Evolutionary conservation across 2,888 invertebrate genomes (phyloP), one percentile per base, ranked within the genome.

Genomic region (Drosophila emarginata): DNA sequence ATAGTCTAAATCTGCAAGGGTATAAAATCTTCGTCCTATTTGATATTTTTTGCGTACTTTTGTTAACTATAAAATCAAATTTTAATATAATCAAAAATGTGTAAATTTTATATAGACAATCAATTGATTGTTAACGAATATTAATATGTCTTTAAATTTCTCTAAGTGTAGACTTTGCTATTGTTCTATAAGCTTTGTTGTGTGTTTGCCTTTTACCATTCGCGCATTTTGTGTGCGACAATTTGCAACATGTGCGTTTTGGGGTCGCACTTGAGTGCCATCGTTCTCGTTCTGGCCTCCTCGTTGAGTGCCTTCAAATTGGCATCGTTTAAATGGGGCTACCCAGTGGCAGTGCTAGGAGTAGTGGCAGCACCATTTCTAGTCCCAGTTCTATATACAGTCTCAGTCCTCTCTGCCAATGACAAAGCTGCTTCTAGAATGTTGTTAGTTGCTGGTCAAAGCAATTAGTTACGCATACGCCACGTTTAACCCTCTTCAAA

Each of bases 161-260:
- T 50, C 12, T 50, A 45, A n/a, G 59, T 59, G 59, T n/a, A 45
- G 4, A 5, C 4, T 21, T 18, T 59, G 15, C 45, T 21, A 45
- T 57, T 23, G 57, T 45, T 37, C 18, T 39, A 14, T 18, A 32
- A 18, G 21, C 51, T 23, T 37, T 39, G 7, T 53, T 37, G 36
- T 6, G 45, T 21, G 45, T 57, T 50, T 57, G 15, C 9, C 37
- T 4, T n/a, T 36, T 57, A 45, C 14, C 23, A 39, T 36, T 61
- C n/a, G 52, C 70, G 65, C 73, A 73, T 71, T 79, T 79, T 64
- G 75, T 78, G 78, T 64, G 76, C 66, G 78, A 78, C 80, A 78
- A 78, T 80, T 78, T 80, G 81, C 78, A 67, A 80, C 81, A 78
- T 78, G 76, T 78, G 78, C 76, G 72, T 80, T 63, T 45, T 65